Evolutionary conservation across 2,797 vertebrate genomes (phyloP), one percentile per base, ranked within the genome.

Genomic region (Aotus griseimembra): DNA sequence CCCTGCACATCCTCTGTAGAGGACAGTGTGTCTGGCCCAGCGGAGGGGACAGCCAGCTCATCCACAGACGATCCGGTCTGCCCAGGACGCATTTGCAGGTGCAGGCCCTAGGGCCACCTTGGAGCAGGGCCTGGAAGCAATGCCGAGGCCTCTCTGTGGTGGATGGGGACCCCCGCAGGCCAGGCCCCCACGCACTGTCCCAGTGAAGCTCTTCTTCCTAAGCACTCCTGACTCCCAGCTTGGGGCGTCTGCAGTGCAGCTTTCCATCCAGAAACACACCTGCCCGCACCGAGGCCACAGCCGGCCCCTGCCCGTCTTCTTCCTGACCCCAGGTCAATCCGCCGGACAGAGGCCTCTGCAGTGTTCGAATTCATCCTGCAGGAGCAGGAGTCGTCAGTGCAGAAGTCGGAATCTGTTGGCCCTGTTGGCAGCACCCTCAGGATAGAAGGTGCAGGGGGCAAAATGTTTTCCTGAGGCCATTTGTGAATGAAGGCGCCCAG

Each of bases 381-480:
- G n/a, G 67, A 12, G 19, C n/a, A 36, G n/a, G 4, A 22, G 19
- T 11, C 7, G 0, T 22, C 10, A n/a, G n/a, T 36, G 9, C 2
- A 1, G 61, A 72, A 72, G n/a, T 72, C n/a, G 11, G n/a, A 39
- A 20, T 72, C 61, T 72, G 67, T 72, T 22, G n/a, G 33, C 67
- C 19, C 9, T 36, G 67, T 12, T 72, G 67, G 20, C n/a, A 36
- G 20, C n/a, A 72, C 2, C 67, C 67, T 72, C 67, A 72, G 67
- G n/a, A 72, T 36, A 22, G 67, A 36, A 1, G n/a, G n/a, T 72
- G 30, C 30, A 4, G 61, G 61, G 67, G 9, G 67, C 4, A 72
- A 72, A 72, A 20, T 20, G 14, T 70, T 70, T 36, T 22, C 19
- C n/a, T 9, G 7, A 36, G 19, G n/a, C 67, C 1, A 1, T 70